phyloP scores from a whole-genome alignment of 2,113 vertebrate species.

The Rhabdornis inornatus region DNA sequence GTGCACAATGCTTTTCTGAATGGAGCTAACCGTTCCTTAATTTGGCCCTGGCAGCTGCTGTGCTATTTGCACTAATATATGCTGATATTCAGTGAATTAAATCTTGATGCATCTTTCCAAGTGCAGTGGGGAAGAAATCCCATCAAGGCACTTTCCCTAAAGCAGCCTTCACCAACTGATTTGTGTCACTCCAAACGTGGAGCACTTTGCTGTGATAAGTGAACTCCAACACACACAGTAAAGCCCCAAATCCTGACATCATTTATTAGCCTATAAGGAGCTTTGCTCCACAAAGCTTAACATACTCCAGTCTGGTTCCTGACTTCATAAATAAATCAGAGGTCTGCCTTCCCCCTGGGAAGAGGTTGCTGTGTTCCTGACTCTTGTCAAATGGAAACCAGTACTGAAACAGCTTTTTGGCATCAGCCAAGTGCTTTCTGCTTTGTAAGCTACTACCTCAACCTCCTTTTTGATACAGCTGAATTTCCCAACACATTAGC shows the following conservation, averaged over 20 bases:
- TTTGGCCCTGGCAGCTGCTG: not conserved
- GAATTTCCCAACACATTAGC: not conserved
- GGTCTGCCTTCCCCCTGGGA: not conserved
- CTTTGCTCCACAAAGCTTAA: not conserved
- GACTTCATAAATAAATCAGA: slow-evolving; percentile 26
- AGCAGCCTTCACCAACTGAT: not conserved
- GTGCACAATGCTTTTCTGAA: not conserved
- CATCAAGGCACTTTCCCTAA: not conserved
- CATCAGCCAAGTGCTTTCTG: not conserved
- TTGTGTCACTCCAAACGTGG: not conserved
- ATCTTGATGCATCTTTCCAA: not conserved
- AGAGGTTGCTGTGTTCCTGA: not conserved
- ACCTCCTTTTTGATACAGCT: not conserved
- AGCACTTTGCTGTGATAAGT: not conserved
- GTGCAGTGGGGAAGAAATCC: not conserved
- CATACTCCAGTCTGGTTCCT: not conserved
- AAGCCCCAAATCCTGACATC: not conserved
- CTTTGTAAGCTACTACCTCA: not conserved
- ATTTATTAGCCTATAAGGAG: not conserved
- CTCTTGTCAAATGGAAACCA: not conserved
- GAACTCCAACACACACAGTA: not conserved
- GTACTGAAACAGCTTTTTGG: not conserved
- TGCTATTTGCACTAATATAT: not conserved
- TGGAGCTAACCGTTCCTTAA: not conserved
- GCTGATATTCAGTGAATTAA: not conserved